phyloP scores from a whole-genome alignment of 2,113 vertebrate species.

The Otolemur garnettii region DNA sequence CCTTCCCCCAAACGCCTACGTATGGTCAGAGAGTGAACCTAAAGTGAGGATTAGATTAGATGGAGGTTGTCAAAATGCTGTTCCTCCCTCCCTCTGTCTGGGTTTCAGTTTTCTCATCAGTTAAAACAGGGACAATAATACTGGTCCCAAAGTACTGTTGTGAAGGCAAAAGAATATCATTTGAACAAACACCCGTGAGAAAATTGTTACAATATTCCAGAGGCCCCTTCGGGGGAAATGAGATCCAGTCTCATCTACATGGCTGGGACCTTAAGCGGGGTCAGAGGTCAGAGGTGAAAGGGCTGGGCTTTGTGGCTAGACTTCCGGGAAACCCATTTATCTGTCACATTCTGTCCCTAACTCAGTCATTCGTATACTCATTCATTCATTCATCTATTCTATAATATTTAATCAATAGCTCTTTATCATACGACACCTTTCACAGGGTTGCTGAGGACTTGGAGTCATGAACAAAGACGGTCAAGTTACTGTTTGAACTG shows the following conservation, averaged over 20 bases:
- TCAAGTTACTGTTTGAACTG: neutral
- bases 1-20: neutral
- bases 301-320: neutral
- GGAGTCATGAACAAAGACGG: neutral
- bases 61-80: rapidly evolving
- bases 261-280: too few species aligned
- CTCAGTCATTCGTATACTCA: neutral
- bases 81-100: too few species aligned
- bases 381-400: neutral
- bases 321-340: neutral
- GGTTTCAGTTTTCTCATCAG: neutral
- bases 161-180: neutral
- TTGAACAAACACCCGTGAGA: neutral
- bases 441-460: neutral
- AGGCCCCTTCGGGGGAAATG: neutral
- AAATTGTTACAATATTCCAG: too few species aligned
- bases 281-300: neutral
- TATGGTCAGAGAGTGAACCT: neutral
- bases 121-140: neutral
- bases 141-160: neutral
- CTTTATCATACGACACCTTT: too few species aligned
- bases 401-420: too few species aligned
- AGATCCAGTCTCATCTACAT: neutral
- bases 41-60: too few species aligned
- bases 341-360: neutral